phyloP scores from a whole-genome alignment of 2,113 vertebrate species.

The Nymphicus hollandicus region DNA sequence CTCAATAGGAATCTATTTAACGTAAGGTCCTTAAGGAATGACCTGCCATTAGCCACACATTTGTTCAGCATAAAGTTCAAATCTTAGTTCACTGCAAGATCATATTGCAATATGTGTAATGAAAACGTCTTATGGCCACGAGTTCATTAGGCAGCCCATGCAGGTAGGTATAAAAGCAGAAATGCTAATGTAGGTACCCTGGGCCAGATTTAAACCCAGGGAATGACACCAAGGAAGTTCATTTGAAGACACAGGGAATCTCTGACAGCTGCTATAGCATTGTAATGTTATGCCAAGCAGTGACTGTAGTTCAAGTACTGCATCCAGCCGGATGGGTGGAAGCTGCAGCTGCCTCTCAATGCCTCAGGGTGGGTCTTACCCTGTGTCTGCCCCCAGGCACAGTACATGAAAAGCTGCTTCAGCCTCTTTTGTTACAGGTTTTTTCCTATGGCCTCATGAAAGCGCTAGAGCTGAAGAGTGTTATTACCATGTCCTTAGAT shows the following conservation, averaged over 20 bases:
- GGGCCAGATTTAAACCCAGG: not conserved
- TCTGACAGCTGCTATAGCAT: not conserved
- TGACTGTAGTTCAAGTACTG: not conserved
- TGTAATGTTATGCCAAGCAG: not conserved
- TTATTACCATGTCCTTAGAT: not conserved
- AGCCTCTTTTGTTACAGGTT: not conserved
- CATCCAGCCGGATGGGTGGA: rapidly evolving
- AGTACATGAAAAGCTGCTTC: not conserved
- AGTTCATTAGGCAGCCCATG: not conserved
- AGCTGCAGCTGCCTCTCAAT: not conserved
- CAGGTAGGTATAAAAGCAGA: not conserved
- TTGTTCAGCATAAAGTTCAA: not conserved
- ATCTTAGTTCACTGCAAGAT: not conserved
- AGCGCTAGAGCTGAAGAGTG: not conserved
- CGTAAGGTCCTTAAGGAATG: not conserved
- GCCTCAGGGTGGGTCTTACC: not conserved
- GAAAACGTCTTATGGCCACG: rapidly evolving
- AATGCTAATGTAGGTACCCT: not conserved
- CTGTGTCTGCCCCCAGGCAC: rapidly evolving
- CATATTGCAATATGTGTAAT: not conserved
- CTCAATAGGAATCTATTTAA: not conserved
- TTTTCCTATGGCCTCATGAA: not conserved
- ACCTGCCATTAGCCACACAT: not conserved
- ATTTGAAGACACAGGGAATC: not conserved
- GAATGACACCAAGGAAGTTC: not conserved